Percentiles rank a stretch among this genome's conserved stretches.
phyloP scores from a whole-genome alignment of 2,888 invertebrate genomes.

The Smittia sp. region DNA sequence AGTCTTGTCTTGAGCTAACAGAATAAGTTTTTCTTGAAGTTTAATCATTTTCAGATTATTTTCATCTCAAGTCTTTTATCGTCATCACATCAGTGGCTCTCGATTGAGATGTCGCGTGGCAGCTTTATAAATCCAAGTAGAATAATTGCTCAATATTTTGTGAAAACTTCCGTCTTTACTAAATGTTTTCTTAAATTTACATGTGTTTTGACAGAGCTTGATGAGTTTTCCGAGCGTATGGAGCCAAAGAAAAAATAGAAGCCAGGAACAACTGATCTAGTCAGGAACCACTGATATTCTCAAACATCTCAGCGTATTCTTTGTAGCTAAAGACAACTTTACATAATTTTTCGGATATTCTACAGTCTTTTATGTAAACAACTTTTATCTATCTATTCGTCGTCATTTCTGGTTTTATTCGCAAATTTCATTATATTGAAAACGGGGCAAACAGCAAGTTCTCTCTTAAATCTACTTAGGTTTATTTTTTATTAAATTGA shows the following conservation, averaged over 20 bases:
- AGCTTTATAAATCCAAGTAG: too few relatives aligned
- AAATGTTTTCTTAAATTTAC: too few relatives aligned
- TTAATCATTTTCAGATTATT: conserved; percentile 21
- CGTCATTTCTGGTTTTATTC: background rate
- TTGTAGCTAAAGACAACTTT: background rate
- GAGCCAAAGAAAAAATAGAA: too few relatives aligned
- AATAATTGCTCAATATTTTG: too few relatives aligned
- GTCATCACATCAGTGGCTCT: background rate
- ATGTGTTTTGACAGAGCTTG: too few relatives aligned
- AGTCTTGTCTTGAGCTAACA: background rate
- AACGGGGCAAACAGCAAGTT: background rate
- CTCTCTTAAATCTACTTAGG: background rate
- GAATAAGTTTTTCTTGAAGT: background rate
- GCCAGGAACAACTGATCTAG: too few relatives aligned
- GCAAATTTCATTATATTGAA: conserved; percentile 6
- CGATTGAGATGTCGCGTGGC: background rate
- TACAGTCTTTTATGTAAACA: conserved; percentile 13
- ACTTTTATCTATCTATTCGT: too few relatives aligned
- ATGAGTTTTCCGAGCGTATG: too few relatives aligned
- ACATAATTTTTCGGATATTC: background rate
- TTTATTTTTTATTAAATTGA: background rate
- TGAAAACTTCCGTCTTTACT: too few relatives aligned
- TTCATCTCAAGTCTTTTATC: background rate
- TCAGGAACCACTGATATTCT: background rate
- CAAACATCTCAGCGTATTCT: background rate